Percentiles rank a stretch among this genome's conserved stretches.
phyloP scores from a whole-genome alignment of 2,797 vertebrate species.

The Eulemur rubriventer region DNA sequence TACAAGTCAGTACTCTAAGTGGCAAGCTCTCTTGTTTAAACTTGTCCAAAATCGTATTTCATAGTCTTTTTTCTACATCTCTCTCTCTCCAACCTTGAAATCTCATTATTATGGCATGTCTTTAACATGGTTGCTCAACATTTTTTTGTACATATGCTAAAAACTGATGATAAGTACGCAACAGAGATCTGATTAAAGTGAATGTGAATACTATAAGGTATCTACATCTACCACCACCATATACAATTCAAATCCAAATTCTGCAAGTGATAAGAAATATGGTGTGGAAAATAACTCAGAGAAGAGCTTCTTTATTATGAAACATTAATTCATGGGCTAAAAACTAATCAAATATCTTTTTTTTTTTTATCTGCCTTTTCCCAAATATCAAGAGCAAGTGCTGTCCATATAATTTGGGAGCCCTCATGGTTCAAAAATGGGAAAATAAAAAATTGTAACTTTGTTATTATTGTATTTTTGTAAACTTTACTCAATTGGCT shows the following conservation, averaged over 20 bases:
- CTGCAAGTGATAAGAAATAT: background rate
- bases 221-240: too few relatives aligned
- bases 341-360: background rate
- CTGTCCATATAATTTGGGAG: background rate
- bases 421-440: slow-evolving; percentile 19
- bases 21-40: slow-evolving; percentile 23
- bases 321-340: background rate
- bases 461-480: slow-evolving; percentile 51
- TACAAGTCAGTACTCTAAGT: background rate
- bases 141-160: background rate
- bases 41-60: background rate
- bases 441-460: slow-evolving; percentile 23
- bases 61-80: background rate
- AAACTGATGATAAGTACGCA: background rate
- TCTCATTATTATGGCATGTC: background rate
- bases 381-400: background rate
- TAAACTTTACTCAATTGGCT: slow-evolving; percentile 32
- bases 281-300: background rate
- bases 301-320: background rate
- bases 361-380: background rate
- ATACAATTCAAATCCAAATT: background rate
- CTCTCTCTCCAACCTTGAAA: slow-evolving; percentile 1
- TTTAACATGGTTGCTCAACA: background rate
- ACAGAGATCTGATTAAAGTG: background rate
- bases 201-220: background rate